Base-by-base conservation (phyloP, 1,140 invertebrate species). In the Limonius californicus region DNA sequence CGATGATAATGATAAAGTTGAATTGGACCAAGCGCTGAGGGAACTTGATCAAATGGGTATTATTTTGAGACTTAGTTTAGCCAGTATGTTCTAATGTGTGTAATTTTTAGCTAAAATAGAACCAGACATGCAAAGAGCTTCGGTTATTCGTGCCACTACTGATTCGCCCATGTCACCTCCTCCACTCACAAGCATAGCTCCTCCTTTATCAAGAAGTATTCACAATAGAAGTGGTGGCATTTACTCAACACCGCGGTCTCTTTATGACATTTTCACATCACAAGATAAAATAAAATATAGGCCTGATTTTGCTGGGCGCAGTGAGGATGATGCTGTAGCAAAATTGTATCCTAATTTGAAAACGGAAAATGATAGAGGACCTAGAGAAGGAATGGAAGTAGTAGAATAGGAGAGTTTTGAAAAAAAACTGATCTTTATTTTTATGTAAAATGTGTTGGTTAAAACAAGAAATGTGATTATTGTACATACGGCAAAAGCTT, bases 141-240 rank as follows among this genome's bases (percentile, higher is more conserved):
- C 82, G 43, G 88, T 91, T 0, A 90, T 91, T 56, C 78, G 88
- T 54, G 88, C 89, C 0, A 89, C 88, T 0, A 89, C 90, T 0
- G 90, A 94, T 72, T 91, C 90, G 0, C 90, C 90, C 0, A 87
- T 92, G 77, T 91, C 88, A 0, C 87, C 91, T 0, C 87, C 89
- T 4, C 79, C 73, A 62, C 77, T 72, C 68, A 79, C 68, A 70
- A 72, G 74, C 61, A 64, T 76, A 62, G 65, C 64, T 69, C 61
- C 70, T 12, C 58, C 73, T 42, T 43, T 74, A 63, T 69, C 72
- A 4, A 62, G 63, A 56, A 60, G 8, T 43, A 35, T 47, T 16
- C 11, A 57, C 3, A 56, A 47, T 58, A 70, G 70, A 35, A 77
- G 77, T 58, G 65, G 69, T 23, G 71, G 66, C 15, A 67, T 75